Conservation (phyloP, 2,797 vertebrate species). For the Sebastes cheni region DNA sequence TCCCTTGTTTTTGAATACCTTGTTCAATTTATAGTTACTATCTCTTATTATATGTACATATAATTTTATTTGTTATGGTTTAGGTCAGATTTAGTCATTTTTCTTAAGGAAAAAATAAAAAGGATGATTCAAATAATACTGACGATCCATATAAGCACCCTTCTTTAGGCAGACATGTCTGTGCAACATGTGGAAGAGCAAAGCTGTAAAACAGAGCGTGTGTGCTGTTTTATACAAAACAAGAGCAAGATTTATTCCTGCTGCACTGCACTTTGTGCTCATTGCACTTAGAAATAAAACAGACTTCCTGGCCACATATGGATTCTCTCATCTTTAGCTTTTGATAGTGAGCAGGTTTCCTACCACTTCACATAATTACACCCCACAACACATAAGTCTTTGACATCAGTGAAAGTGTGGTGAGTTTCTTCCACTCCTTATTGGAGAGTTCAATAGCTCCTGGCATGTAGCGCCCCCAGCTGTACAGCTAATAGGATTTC, state of each 20-base stretch:
- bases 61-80: no score
- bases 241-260: constrained; percentile 5
- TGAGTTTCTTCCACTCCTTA: background rate
- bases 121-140: no score
- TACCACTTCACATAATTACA: constrained; percentile 38
- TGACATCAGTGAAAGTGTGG: constrained; percentile 24
- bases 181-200: background rate
- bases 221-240: background rate
- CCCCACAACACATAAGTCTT: constrained; percentile 6
- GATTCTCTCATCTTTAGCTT: constrained; percentile 22
- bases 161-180: background rate
- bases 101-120: no score
- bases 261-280: background rate
- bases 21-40: no score
- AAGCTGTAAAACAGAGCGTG: background rate
- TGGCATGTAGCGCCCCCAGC: constrained; percentile 73
- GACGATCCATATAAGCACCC: background rate
- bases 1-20: no score
- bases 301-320: constrained; percentile 23
- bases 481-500: constrained; percentile 61
- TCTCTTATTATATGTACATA: no score
- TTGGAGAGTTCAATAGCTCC: constrained; percentile 11
- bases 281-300: constrained; percentile 28
- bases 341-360: constrained; percentile 47
- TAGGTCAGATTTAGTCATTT: no score